Conservation (phyloP, 2,797 vertebrate genomes). For the Botia almorhae region DNA sequence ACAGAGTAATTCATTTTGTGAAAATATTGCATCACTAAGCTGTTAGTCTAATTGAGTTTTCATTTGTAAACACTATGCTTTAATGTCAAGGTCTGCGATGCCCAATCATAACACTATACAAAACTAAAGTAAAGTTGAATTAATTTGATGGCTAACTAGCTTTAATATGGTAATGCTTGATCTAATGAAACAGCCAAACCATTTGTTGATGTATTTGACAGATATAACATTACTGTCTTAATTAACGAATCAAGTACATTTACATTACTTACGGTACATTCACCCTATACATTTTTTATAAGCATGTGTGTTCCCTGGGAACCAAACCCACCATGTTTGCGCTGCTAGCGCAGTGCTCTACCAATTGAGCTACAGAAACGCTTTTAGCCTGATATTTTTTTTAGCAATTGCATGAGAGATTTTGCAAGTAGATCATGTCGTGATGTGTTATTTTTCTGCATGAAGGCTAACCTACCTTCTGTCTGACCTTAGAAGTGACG, state of each 20-base stretch:
- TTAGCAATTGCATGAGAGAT: neutral
- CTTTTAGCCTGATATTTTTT: neutral
- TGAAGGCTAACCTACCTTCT: conserved; percentile 30
- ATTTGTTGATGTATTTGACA: conserved; percentile 1
- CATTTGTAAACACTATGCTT: neutral
- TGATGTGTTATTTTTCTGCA: conserved; percentile 34
- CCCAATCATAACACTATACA: neutral
- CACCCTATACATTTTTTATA: too few relatives aligned
- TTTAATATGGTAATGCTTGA: neutral
- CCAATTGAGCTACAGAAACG: too few relatives aligned
- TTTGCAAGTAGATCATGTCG: conserved; percentile 1
- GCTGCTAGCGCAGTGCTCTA: too few relatives aligned
- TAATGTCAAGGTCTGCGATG: neutral
- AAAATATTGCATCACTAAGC: neutral
- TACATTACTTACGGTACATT: too few relatives aligned
- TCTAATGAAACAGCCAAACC: conserved; percentile 15
- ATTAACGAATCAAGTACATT: neutral
- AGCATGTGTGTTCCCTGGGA: too few relatives aligned
- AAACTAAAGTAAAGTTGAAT: neutral
- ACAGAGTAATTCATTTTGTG: neutral
- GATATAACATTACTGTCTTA: neutral
- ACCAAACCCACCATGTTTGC: too few relatives aligned
- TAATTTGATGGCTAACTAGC: neutral
- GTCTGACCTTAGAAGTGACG: conserved; percentile 34
- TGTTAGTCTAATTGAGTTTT: neutral